These are phyloP conservation scores for Augiades crinisus DNA, from an alignment of 2,888 invertebrate species.

Conservation along the genomic window DNA sequence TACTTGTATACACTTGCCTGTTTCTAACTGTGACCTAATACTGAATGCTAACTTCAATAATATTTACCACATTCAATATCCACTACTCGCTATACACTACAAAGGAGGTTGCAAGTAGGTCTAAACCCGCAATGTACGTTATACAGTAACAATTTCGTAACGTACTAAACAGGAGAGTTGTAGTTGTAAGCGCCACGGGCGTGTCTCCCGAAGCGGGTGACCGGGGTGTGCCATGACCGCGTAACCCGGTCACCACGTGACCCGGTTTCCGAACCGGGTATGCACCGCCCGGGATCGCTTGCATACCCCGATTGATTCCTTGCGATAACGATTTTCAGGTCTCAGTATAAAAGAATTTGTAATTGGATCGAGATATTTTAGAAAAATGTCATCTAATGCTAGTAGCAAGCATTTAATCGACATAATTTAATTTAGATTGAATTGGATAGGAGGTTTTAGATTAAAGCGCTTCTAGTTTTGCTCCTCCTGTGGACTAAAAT, in stretches of 20 bases:
- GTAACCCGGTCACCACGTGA: slow-evolving; percentile 65
- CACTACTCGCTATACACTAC: not conserved
- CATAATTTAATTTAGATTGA: too few relatives aligned
- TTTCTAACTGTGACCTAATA: slow-evolving; percentile 4
- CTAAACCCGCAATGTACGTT: slow-evolving; percentile 10
- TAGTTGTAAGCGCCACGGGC: slow-evolving; percentile 33
- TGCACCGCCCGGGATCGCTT: slow-evolving; percentile 47
- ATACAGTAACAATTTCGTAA: not conserved
- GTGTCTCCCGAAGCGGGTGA: slow-evolving; percentile 49
- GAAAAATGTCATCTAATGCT: too few relatives aligned
- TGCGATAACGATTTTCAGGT: slow-evolving; percentile 29
- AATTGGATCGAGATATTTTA: not conserved
- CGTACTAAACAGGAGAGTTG: not conserved
- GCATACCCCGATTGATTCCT: slow-evolving; percentile 60
- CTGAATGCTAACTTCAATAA: not conserved
- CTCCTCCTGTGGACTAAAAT: too few relatives aligned
- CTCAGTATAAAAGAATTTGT: slow-evolving; percentile 16
- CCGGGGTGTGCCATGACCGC: slow-evolving; percentile 52
- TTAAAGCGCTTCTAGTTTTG: too few relatives aligned
- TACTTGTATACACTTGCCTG: slow-evolving; percentile 8
- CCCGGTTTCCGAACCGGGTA: slow-evolving; percentile 51
- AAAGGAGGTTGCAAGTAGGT: not conserved
- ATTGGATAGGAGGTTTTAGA: too few relatives aligned
- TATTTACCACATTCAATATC: not conserved
- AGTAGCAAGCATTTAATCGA: too few relatives aligned